Conservation (phyloP, 2,113 vertebrate genomes). For the Amphilophus citrinellus region DNA sequence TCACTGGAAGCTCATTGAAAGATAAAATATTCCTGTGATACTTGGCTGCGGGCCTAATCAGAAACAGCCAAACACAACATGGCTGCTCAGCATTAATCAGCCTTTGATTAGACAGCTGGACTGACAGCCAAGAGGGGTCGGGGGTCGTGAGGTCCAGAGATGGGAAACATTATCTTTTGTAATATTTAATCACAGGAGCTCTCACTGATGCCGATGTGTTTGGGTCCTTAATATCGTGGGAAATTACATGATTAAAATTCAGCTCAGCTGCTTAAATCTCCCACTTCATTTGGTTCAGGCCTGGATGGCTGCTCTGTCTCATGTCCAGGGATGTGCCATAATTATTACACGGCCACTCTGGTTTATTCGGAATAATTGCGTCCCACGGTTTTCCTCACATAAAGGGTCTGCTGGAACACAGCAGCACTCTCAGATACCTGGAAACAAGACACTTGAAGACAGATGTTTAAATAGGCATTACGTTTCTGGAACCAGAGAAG, state of each 20-base stretch:
- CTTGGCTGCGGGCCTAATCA: background rate
- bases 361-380: slow-evolving; percentile 45
- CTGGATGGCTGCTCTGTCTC: slow-evolving; percentile 22
- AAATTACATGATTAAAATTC: slow-evolving; percentile 48
- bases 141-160: background rate
- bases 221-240: background rate
- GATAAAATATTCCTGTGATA: too few species aligned
- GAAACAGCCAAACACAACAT: background rate
- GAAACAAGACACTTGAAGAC: background rate
- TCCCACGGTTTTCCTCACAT: slow-evolving; percentile 21
- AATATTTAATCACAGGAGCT: slow-evolving; percentile 25
- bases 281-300: slow-evolving; percentile 6
- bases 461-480: background rate
- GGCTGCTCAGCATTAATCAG: slow-evolving; percentile 11
- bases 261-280: slow-evolving; percentile 27
- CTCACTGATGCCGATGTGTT: background rate
- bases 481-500: background rate
- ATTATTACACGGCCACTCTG: background rate
- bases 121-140: background rate
- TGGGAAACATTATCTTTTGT: slow-evolving; percentile 29
- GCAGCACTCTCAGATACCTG: background rate
- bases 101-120: slow-evolving; percentile 17
- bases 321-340: slow-evolving; percentile 15
- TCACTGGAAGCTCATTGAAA: background rate
- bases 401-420: background rate